These are phyloP conservation scores for Sceloporus undulatus DNA, from an alignment of 2,113 vertebrate species.

Conservation along the genomic window DNA sequence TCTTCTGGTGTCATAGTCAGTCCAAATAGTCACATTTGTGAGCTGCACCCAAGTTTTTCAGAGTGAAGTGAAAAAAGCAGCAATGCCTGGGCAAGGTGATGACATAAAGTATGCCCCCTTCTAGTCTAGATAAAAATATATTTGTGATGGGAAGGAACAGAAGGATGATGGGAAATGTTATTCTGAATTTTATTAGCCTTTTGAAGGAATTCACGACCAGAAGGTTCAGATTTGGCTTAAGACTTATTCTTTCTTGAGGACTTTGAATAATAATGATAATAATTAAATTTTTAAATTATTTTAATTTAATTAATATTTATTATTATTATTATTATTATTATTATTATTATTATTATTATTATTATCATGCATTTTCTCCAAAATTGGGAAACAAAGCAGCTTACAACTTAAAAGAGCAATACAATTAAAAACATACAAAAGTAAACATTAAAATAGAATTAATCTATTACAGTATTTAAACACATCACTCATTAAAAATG, in stretches of 20 bases:
- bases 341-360: too few relatives aligned
- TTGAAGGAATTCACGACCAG: background rate
- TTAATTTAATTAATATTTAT: too few relatives aligned
- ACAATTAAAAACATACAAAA: too few relatives aligned
- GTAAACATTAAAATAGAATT: too few relatives aligned
- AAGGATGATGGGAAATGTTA: background rate
- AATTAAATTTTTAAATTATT: too few relatives aligned
- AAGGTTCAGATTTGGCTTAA: background rate
- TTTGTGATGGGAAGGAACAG: background rate
- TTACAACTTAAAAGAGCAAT: too few relatives aligned
- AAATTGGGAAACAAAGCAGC: too few relatives aligned
- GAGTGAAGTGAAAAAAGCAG: background rate
- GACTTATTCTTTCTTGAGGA: too few relatives aligned
- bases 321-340: too few relatives aligned
- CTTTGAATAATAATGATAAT: background rate
- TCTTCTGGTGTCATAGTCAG: background rate
- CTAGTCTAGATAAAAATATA: background rate
- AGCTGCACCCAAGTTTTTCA: background rate
- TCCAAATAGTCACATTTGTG: background rate
- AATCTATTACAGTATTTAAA: too few relatives aligned
- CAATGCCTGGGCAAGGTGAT: background rate
- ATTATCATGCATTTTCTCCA: too few relatives aligned
- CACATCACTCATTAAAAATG: too few relatives aligned
- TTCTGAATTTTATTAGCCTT: background rate
- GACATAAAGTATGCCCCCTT: background rate